phyloP scores from a whole-genome alignment of 2,113 vertebrate genomes.

The Spheniscus mendiculus region DNA sequence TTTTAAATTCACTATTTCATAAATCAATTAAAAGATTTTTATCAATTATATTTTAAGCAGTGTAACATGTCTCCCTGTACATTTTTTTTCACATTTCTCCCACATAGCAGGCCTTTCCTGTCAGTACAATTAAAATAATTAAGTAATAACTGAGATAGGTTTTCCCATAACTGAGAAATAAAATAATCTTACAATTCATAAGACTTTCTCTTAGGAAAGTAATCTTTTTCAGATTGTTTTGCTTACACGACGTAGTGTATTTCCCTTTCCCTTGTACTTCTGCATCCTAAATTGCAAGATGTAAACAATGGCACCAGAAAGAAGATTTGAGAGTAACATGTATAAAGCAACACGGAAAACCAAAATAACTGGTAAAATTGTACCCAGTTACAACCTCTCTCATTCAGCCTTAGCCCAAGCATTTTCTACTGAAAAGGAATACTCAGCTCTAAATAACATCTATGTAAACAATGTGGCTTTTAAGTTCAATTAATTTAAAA shows the following conservation, averaged over 20 bases:
- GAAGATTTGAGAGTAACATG: neutral
- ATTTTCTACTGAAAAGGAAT: neutral
- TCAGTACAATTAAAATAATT: neutral
- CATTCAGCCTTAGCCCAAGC: neutral
- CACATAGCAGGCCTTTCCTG: neutral
- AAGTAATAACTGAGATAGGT: neutral
- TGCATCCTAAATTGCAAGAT: neutral
- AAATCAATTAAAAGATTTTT: conserved; percentile 74
- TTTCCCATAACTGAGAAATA: neutral
- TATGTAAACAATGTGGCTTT: neutral
- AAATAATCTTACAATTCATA: neutral
- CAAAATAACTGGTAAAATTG: neutral
- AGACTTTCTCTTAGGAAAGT: neutral
- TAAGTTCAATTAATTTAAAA: neutral
- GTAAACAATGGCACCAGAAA: neutral
- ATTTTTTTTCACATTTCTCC: neutral
- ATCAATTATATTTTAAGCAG: conserved; percentile 65
- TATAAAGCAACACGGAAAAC: neutral
- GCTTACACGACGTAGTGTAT: neutral
- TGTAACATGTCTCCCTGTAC: neutral
- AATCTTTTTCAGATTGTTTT: neutral
- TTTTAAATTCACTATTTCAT: conserved; percentile 65
- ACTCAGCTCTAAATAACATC: neutral
- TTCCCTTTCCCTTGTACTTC: neutral
- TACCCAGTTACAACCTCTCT: neutral